Conservation (phyloP, 2,888 invertebrate genomes). For the Standfussiana lucernea region DNA sequence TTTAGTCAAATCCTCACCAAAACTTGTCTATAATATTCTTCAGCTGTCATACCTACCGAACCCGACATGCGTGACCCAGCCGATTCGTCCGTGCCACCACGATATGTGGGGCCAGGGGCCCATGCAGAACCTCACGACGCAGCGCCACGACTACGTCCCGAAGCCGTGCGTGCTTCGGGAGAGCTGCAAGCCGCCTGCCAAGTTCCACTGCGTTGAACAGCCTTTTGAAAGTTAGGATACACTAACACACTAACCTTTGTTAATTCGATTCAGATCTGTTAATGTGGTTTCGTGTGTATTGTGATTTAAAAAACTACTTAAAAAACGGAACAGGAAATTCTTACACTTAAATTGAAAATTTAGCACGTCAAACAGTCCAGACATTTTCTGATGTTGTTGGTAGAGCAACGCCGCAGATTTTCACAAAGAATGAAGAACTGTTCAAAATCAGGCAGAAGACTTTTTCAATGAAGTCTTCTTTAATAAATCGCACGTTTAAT, state of each 20-base stretch:
- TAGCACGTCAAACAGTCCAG: background rate
- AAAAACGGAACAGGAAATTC: background rate
- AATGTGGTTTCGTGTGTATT: background rate
- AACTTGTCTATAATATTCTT: slow-evolving; percentile 5
- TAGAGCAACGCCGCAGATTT: background rate
- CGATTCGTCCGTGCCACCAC: slow-evolving; percentile 92
- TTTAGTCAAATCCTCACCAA: background rate
- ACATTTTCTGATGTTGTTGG: background rate
- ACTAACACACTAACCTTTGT: background rate
- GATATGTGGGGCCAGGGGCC: slow-evolving; percentile 92
- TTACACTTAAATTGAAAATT: background rate
- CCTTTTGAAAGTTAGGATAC: slow-evolving; percentile 85
- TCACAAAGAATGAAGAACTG: background rate
- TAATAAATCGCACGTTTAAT: too few species aligned
- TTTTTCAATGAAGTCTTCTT: background rate
- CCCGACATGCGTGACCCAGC: slow-evolving; percentile 89
- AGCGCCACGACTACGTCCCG: slow-evolving; percentile 94
- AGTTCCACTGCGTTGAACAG: slow-evolving; percentile 81
- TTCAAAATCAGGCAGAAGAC: background rate
- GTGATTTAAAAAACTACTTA: background rate
- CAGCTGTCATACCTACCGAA: slow-evolving; percentile 91
- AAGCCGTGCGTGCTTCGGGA: slow-evolving; percentile 90
- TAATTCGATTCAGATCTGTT: background rate
- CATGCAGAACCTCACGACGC: slow-evolving; percentile 94
- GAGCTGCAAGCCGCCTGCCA: slow-evolving; percentile 82